Evolutionary conservation across 2,797 vertebrate genomes (phyloP), one percentile per base, ranked within the genome.

Genomic region (Chelonia mydas): DNA sequence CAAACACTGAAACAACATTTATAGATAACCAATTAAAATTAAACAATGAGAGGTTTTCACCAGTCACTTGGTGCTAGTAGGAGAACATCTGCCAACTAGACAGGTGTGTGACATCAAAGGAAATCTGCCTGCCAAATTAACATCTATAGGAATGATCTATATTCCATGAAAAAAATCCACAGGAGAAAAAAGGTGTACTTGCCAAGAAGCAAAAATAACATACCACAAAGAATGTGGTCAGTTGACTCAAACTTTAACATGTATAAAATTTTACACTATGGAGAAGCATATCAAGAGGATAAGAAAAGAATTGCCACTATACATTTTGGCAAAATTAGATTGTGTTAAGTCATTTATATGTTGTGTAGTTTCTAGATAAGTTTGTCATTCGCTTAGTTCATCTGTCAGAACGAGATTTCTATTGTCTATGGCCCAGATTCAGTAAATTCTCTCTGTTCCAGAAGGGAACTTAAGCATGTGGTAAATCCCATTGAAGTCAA

Each of bases 1-100:
- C 37, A 37, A 72, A 72, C 88, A 86, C 83, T 94, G 91, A 86
- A 93, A 83, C 82, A 96, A 94, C 84, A 78, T 90, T 94, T 94
- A 90, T 25, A 25, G 84, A 89, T 83, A 74, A 84, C 85, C 90
- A 95, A 95, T 95, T 94, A 96, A 90, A 95, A 93, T 59, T 86
- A 88, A 89, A 92, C 90, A 92, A 65, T 86, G 47, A 85, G 81
- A 86, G 55, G 84, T 84, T 87, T 90, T 89, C 80, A 41, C 84
- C 45, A 47, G 45, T 47, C 74, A 49, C 13, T 47, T 17, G 74
- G 27, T 51, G 79, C 81, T 82, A 90, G 9, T 53, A 81, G 91
- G 72, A 95, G 50, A 93, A 92, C 93, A 96, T 94, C 82, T 96
- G 91, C 65, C 88, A 55, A 54, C 12, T 25, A 90, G 47, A 84